Conservation (phyloP, 2,797 vertebrate genomes). For the Eidolon dupreanum region DNA sequence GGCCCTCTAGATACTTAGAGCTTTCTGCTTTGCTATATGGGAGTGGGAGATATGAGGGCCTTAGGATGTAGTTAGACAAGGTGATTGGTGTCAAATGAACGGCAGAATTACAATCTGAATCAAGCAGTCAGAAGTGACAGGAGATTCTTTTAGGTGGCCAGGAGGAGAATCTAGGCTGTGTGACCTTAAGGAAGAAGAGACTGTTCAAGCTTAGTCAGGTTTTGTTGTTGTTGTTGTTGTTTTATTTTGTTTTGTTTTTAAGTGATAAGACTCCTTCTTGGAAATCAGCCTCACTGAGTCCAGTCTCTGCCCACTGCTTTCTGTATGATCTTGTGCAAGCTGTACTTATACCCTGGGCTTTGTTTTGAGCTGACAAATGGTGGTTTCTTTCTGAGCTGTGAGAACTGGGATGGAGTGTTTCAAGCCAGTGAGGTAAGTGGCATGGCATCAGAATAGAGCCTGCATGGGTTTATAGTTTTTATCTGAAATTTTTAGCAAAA, state of each 20-base stretch:
- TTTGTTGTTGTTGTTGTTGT: background rate
- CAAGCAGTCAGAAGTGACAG: background rate
- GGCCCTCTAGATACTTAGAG: background rate
- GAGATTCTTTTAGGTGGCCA: background rate
- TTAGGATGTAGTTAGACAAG: background rate
- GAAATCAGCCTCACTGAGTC: background rate
- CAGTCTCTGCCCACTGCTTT: background rate
- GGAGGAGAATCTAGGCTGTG: background rate
- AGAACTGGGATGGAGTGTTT: constrained; percentile 2
- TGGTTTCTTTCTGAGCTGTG: constrained; percentile 36
- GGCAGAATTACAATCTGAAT: background rate
- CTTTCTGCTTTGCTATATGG: background rate
- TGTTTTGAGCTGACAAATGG: constrained; percentile 51
- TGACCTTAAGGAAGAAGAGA: background rate
- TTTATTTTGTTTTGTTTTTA: constrained; percentile 22
- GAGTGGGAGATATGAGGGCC: background rate
- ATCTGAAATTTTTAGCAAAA: constrained; percentile 57
- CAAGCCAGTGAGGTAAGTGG: constrained; percentile 54
- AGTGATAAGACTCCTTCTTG: background rate
- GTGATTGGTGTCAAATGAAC: background rate
- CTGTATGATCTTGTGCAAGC: background rate
- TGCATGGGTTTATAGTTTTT: constrained; percentile 24
- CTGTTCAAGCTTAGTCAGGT: background rate
- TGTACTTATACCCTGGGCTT: background rate
- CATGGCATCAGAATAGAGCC: constrained; percentile 42